phyloP scores from a whole-genome alignment of 1,140 invertebrate genomes.

The Diachasmimorpha longicaudata region DNA sequence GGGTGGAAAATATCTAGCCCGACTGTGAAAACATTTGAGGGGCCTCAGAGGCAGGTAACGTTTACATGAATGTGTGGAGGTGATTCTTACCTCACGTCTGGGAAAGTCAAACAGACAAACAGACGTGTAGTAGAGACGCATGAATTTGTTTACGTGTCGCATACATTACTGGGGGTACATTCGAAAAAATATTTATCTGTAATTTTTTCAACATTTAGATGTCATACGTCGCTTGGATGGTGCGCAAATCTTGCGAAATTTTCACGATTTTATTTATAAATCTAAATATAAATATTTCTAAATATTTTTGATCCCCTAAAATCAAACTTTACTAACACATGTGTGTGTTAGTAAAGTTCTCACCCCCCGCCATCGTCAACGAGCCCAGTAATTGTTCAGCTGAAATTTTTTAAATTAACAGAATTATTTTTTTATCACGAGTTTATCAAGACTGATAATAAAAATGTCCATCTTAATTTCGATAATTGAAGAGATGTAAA shows the following conservation, averaged over 20 bases:
- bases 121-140: slow-evolving; percentile 38
- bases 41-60: slow-evolving; percentile 49
- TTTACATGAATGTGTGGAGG: slow-evolving; percentile 32
- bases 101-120: slow-evolving; percentile 62
- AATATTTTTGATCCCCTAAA: too few relatives aligned
- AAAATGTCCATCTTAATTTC: neutral
- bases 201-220: too few relatives aligned
- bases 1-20: slow-evolving; percentile 48
- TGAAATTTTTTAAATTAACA: neutral
- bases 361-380: too few relatives aligned
- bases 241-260: too few relatives aligned
- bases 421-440: neutral
- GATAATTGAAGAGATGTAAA: neutral
- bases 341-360: too few relatives aligned
- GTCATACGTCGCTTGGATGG: too few relatives aligned
- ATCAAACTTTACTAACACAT: too few relatives aligned
- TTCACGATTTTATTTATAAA: too few relatives aligned
- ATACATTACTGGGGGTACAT: slow-evolving; percentile 29
- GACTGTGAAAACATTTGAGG: slow-evolving; percentile 55
- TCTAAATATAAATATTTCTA: too few relatives aligned
- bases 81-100: slow-evolving; percentile 44
- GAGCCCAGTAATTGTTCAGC: too few relatives aligned
- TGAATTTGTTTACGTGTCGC: slow-evolving; percentile 59
- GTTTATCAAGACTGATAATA: neutral
- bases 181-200: neutral